A percentile compares a stretch with the other conserved stretches of the same genome.
phyloP scores from a whole-genome alignment of 2,888 invertebrate genomes.

The Lumbricus terrestris region DNA sequence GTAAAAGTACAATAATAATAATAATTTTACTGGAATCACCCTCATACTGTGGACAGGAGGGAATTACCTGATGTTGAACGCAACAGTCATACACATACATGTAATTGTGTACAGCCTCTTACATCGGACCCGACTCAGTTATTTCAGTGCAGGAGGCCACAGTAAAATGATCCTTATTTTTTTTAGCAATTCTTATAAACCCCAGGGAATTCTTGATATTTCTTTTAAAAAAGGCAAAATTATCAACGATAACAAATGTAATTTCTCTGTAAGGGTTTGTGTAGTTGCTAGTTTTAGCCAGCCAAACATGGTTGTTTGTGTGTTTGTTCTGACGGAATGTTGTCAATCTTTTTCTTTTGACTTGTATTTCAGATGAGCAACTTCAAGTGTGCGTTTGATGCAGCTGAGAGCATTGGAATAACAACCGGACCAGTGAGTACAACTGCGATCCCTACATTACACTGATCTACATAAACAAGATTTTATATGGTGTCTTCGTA shows the following conservation, averaged over 20 bases:
- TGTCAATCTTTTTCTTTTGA: neutral
- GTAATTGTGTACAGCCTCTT: too few relatives aligned
- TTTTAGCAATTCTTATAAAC: too few relatives aligned
- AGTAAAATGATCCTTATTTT: too few relatives aligned
- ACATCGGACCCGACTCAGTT: too few relatives aligned
- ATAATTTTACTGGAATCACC: too few relatives aligned
- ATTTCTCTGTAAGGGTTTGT: neutral
- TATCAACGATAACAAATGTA: neutral
- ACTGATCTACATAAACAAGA: neutral
- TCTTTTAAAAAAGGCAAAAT: too few relatives aligned
- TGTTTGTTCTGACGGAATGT: neutral
- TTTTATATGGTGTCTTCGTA: neutral
- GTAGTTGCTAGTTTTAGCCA: neutral
- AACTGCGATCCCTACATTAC: neutral
- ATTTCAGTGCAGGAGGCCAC: too few relatives aligned
- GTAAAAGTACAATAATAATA: too few relatives aligned
- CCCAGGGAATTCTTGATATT: too few relatives aligned
- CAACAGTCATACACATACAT: too few relatives aligned
- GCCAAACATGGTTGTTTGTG: neutral
- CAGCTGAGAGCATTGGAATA: slow-evolving; percentile 88
- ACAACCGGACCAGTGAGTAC: slow-evolving; percentile 79
- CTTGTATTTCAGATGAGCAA: slow-evolving; percentile 67
- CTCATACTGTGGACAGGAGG: too few relatives aligned
- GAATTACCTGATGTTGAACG: too few relatives aligned
- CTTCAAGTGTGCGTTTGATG: slow-evolving; percentile 85